Percentiles rank a stretch among this genome's conserved stretches.
phyloP scores from a whole-genome alignment of 2,797 vertebrate genomes.

The Hippocampus kuda region DNA sequence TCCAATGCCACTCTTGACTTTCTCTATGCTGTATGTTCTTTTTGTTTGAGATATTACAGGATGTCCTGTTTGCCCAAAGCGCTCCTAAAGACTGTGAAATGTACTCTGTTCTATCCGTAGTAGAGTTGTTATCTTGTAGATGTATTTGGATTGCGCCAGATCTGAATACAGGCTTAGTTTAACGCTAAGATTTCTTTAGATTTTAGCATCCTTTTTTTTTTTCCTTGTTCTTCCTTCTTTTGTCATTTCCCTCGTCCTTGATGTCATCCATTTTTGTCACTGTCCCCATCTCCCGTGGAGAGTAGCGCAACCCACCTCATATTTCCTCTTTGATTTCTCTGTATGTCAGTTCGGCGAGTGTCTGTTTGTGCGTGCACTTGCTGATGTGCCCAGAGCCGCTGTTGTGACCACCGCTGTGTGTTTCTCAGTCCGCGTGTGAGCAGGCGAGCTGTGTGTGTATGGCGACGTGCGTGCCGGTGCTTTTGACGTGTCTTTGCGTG shows the following conservation, averaged over 20 bases:
- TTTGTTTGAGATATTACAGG: conserved; percentile 47
- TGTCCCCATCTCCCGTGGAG: conserved; percentile 43
- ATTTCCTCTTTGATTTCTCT: conserved; percentile 40
- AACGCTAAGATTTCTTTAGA: conserved; percentile 56
- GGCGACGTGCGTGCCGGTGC: background rate
- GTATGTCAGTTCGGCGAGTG: conserved; percentile 56
- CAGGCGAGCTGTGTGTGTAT: background rate
- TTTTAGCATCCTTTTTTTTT: conserved; percentile 29
- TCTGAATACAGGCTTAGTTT: conserved; percentile 61
- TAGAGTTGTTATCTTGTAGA: conserved; percentile 43
- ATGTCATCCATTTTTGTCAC: conserved; percentile 42
- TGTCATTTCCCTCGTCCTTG: conserved; percentile 32
- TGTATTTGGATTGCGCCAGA: conserved; percentile 57
- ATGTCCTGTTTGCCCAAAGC: conserved; percentile 42
- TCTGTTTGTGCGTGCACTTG: conserved; percentile 28
- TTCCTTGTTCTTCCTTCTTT: conserved; percentile 8
- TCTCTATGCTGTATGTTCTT: conserved; percentile 32
- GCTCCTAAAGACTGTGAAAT: conserved; percentile 41
- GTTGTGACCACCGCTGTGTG: background rate
- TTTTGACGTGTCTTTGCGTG: conserved; percentile 19
- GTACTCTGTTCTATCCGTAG: conserved; percentile 42
- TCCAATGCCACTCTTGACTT: conserved; percentile 31
- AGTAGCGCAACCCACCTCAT: conserved; percentile 44
- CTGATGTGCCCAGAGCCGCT: background rate
- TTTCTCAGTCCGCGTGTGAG: background rate